These are phyloP conservation scores for Uromys caudimaculatus DNA, from an alignment of 2,797 vertebrate genomes.

Conservation along the genomic window DNA sequence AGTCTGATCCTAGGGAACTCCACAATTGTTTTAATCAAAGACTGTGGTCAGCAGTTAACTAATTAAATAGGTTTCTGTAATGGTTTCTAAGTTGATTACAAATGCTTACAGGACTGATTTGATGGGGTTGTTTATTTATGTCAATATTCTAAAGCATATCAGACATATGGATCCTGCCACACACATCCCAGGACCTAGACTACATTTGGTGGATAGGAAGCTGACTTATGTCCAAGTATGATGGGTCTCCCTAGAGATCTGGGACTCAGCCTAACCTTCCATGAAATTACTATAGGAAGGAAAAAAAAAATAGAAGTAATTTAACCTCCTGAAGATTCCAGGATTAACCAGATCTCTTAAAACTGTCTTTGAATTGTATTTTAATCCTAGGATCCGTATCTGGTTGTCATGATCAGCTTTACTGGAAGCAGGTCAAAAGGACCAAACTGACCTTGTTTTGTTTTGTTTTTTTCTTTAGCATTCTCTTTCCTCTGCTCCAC, in stretches of 20 bases:
- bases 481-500: background rate
- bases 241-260: background rate
- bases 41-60: background rate
- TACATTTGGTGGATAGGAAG: background rate
- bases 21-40: constrained; percentile 40
- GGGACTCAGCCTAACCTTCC: background rate
- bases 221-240: background rate
- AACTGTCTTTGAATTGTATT: constrained; percentile 11
- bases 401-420: background rate
- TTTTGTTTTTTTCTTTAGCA: background rate
- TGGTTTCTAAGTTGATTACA: constrained; percentile 37
- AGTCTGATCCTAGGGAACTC: background rate
- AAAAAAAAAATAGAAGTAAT: constrained; percentile 37
- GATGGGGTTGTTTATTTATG: background rate
- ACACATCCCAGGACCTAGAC: background rate
- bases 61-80: constrained; percentile 51
- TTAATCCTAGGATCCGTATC: background rate
- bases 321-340: constrained; percentile 46
- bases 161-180: background rate
- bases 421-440: background rate
- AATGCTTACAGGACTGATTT: constrained; percentile 26
- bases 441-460: background rate
- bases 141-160: background rate
- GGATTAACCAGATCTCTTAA: background rate
- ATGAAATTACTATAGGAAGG: background rate